Evolutionary conservation across 2,888 invertebrate genomes (phyloP), one percentile per base, ranked within the genome.

Genomic region (Lithophane ornitopus): DNA sequence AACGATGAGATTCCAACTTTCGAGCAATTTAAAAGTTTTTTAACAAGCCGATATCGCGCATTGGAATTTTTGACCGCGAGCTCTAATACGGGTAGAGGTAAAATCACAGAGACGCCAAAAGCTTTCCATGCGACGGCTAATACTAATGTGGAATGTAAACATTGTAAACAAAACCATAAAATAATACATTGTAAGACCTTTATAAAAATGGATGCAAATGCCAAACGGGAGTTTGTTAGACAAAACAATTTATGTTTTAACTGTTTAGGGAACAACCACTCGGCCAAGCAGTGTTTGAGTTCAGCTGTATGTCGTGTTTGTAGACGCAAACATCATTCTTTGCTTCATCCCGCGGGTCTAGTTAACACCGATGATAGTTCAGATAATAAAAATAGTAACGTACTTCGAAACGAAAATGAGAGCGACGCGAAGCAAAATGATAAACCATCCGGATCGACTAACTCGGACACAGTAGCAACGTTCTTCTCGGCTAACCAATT

Each of bases 231-330:
- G 3, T 70, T 70, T 2, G 7, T 70, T 0, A 6, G 3, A 16
- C 46, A 70, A 59, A 59, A 70, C n/a, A 2, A n/a, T 46, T 46
- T 59, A 28, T 58, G 59, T 70, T 70, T 59, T n/a, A 70, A 70
- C 7, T 70, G 70, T 16, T 34, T 70, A 19, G n/a, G 59, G 70
- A 1, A 22, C 3, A 58, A 46, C 44, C 70, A 70, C 3, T 70
- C n/a, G 59, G 58, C 59, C 6, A 59, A 70, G 70, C 70, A 70
- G 59, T 70, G 59, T 59, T 1, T 58, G 58, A 70, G 58, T 58
- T 58, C 69, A 69, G 0, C 3, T 1, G 26, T 28, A 28, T 69
- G 58, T 26, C 69, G 58, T 2, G 28, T 56, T 68, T 68, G 56
- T 12, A 54, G 8, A 22, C 69, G 58, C 0, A 69, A 69, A 69